A percentile compares a stretch with the other conserved stretches of the same genome.
Evolutionary conservation across 2,113 vertebrate genomes (phyloP).

Genomic region (Phalacrocorax brasilianus): DNA sequence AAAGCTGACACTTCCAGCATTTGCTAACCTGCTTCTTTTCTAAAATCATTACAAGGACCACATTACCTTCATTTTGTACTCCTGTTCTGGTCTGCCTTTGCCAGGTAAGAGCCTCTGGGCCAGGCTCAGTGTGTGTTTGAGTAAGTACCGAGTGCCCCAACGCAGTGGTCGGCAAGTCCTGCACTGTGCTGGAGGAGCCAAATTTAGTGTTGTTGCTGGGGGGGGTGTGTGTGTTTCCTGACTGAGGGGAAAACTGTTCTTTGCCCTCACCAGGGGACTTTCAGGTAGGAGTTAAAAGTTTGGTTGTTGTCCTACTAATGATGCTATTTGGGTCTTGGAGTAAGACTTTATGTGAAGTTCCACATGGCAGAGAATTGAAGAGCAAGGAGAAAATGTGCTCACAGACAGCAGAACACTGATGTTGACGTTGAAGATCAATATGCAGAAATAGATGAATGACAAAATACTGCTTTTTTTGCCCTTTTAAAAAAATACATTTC

Average conservation of each 20-base stretch:
- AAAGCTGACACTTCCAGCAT: neutral
- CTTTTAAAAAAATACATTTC: no score
- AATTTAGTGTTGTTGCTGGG: rapidly evolving
- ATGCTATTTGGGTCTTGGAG: neutral
- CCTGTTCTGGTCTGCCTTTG: neutral
- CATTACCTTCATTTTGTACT: rapidly evolving
- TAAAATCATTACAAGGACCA: rapidly evolving
- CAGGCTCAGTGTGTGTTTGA: rapidly evolving
- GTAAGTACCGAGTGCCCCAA: rapidly evolving
- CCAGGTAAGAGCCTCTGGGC: neutral
- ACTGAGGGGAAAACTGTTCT: rapidly evolving
- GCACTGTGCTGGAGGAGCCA: neutral
- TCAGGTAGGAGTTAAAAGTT: neutral
- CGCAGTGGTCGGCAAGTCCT: rapidly evolving
- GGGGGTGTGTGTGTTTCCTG: no score
- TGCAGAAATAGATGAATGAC: neutral
- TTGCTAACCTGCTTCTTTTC: neutral
- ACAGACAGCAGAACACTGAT: no score
- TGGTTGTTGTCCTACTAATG: rapidly evolving
- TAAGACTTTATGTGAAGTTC: rapidly evolving
- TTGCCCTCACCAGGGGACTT: neutral
- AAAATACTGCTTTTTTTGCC: rapidly evolving
- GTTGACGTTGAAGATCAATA: neutral
- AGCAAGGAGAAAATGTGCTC: neutral
- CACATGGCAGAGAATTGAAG: rapidly evolving